Evolutionary conservation across 2,113 vertebrate genomes (phyloP).

Genomic region (Pavo muticus): DNA sequence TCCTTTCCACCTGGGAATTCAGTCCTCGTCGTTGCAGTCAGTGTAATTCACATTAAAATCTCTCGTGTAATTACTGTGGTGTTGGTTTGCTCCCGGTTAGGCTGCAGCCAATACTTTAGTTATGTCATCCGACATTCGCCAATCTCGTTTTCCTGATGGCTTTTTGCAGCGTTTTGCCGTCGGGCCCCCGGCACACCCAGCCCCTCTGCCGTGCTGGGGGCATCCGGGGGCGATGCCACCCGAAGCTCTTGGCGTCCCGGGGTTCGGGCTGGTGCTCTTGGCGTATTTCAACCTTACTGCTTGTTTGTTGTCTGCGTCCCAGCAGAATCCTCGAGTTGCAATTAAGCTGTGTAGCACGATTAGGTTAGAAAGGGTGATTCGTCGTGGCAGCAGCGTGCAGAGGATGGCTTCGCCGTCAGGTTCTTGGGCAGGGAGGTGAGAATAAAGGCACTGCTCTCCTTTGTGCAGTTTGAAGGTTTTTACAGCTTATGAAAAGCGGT

Average conservation of each 20-base stretch:
- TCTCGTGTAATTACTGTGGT: rapidly evolving
- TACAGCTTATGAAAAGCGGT: neutral
- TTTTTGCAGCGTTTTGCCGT: neutral
- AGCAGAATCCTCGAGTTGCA: neutral
- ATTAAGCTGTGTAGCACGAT: neutral
- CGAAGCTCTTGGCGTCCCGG: rapidly evolving
- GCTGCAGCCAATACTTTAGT: neutral
- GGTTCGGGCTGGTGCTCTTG: neutral
- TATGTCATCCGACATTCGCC: neutral
- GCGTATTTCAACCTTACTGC: neutral
- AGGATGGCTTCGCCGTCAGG: neutral
- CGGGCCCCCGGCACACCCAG: neutral
- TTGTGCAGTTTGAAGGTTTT: neutral
- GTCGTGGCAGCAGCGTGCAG: rapidly evolving
- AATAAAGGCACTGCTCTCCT: neutral
- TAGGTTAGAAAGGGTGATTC: neutral
- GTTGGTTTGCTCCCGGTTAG: neutral
- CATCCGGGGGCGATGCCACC: rapidly evolving
- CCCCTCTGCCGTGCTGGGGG: neutral
- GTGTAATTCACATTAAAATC: rapidly evolving
- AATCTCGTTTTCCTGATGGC: neutral
- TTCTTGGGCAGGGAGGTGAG: neutral
- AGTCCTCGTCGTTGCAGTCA: rapidly evolving
- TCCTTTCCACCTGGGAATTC: neutral
- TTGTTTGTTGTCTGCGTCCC: neutral